These are phyloP conservation scores for Neodontobutis hainanensis DNA, from an alignment of 2,113 vertebrate genomes.

Conservation along the genomic window DNA sequence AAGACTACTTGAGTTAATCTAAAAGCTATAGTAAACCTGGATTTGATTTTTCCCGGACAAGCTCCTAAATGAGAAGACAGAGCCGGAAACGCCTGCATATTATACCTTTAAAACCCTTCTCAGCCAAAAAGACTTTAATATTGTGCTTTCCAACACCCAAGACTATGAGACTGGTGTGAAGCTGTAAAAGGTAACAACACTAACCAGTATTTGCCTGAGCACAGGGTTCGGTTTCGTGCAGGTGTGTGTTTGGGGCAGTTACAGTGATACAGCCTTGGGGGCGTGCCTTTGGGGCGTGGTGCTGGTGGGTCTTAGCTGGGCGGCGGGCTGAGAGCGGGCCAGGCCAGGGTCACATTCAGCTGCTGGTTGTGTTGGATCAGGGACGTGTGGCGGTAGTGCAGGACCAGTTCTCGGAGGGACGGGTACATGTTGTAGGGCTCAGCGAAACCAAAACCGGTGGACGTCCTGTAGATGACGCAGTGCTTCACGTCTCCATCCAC, in stretches of 20 bases:
- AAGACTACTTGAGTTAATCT: no score
- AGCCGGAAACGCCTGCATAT: no score
- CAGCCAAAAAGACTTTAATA: background rate
- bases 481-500: conserved; percentile 96
- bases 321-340: conserved; percentile 94
- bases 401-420: conserved; percentile 95
- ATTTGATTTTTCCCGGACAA: no score
- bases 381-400: conserved; percentile 98
- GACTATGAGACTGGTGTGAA: conserved; percentile 15
- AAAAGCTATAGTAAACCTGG: no score
- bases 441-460: conserved; percentile 94
- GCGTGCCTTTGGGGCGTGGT: conserved; percentile 39
- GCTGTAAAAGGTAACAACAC: conserved; percentile 3
- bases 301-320: conserved; percentile 71
- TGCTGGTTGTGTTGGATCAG: conserved; percentile 99
- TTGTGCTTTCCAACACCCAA: background rate
- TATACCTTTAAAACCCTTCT: no score
- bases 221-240: conserved; percentile 26
- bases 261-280: conserved; percentile 44
- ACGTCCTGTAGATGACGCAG: conserved; percentile 97
- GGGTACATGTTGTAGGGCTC: conserved; percentile 97
- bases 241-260: conserved; percentile 19
- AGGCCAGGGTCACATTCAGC: conserved; percentile 97
- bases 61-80: no score
- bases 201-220: conserved; percentile 26